These are phyloP conservation scores for Plodia interpunctella DNA, from an alignment of 1,140 invertebrate species.

Conservation along the genomic window DNA sequence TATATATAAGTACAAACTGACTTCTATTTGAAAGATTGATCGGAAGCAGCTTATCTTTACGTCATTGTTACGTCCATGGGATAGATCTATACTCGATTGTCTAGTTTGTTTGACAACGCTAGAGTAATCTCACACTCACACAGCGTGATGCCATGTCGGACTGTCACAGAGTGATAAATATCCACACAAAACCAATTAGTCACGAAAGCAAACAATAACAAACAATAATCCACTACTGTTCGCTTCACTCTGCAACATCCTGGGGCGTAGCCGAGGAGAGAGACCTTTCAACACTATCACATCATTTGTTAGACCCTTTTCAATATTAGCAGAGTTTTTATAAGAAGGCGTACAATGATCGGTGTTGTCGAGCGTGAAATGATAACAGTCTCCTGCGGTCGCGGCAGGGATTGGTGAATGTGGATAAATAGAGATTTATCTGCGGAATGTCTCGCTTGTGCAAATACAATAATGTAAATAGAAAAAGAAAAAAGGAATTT, in stretches of 20 bases:
- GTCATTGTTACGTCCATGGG: constrained; percentile 14
- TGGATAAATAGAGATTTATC: constrained; percentile 60
- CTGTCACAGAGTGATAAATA: constrained; percentile 13
- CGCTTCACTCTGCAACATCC: constrained; percentile 40
- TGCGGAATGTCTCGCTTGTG: constrained; percentile 47
- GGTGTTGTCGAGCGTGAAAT: constrained; percentile 37
- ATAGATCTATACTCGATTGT: not conserved
- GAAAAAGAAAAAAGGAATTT: constrained; percentile 34
- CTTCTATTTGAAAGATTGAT: constrained; percentile 16
- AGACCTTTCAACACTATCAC: constrained; percentile 44
- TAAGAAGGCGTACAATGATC: constrained; percentile 22
- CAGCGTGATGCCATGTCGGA: constrained; percentile 19
- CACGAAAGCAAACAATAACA: constrained; percentile 40
- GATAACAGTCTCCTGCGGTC: constrained; percentile 31
- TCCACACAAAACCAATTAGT: constrained; percentile 29
- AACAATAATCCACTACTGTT: constrained; percentile 48
- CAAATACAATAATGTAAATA: constrained; percentile 52
- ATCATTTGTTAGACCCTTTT: constrained; percentile 22
- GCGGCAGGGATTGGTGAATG: constrained; percentile 45
- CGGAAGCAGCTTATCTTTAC: constrained; percentile 12
- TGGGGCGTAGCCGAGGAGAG: constrained; percentile 26
- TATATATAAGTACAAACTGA: not conserved
- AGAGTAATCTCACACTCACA: constrained; percentile 6
- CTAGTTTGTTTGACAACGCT: constrained; percentile 10
- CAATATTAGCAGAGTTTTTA: constrained; percentile 21